Conservation (phyloP, 2,888 invertebrate species). For the Stenchaetothrips biformis region DNA sequence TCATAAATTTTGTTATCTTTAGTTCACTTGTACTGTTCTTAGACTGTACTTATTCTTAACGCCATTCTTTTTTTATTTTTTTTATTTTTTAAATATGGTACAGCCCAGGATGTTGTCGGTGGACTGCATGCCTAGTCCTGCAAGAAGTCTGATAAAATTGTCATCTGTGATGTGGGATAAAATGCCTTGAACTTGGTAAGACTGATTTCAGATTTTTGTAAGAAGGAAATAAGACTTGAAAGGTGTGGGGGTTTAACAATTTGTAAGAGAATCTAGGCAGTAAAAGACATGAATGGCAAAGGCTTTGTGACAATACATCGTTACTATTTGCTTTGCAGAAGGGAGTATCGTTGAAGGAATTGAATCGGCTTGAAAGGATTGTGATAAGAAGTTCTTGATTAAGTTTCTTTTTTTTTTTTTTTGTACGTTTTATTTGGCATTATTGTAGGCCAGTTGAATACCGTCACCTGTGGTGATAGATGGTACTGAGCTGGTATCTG, state of each 20-base stretch:
- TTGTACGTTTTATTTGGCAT: background rate
- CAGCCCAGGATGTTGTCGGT: slow-evolving; percentile 17
- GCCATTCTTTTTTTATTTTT: too few species aligned
- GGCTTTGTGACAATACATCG: too few species aligned
- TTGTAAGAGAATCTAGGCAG: background rate
- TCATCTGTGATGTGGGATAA: slow-evolving; percentile 21
- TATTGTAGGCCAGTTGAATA: too few species aligned
- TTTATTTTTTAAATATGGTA: background rate
- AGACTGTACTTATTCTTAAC: too few species aligned
- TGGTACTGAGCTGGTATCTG: too few species aligned
- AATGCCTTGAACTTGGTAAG: slow-evolving; percentile 18
- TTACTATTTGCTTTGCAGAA: background rate
- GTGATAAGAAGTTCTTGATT: background rate
- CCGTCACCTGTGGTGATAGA: too few species aligned
- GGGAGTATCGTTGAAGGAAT: background rate
- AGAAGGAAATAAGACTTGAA: background rate
- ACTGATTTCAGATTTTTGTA: slow-evolving; percentile 24
- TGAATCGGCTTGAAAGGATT: background rate
- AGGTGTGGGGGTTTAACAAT: slow-evolving; percentile 4
- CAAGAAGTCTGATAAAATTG: slow-evolving; percentile 19
- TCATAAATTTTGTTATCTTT: too few species aligned
- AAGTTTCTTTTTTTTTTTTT: background rate
- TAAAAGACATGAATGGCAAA: too few species aligned
- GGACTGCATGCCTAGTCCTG: slow-evolving; percentile 22
- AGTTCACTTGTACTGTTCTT: too few species aligned